Percentiles rank a stretch among this genome's conserved stretches.
phyloP scores from a whole-genome alignment of 2,888 invertebrate genomes.

The Caenorhabditis sulstoni region DNA sequence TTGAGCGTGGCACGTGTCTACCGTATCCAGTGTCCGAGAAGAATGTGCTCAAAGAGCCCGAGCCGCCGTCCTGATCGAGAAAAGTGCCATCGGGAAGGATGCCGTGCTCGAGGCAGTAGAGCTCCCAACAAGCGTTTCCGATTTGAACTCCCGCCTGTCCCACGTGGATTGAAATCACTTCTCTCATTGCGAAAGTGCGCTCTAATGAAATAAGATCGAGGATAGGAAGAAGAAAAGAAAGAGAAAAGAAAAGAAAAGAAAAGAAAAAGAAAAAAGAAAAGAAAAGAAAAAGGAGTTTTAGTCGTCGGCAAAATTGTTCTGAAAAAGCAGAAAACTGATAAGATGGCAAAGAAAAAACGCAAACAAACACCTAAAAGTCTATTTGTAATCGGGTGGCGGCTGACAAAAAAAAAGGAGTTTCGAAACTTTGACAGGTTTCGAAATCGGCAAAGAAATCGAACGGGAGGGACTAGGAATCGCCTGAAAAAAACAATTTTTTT shows the following conservation, averaged over 20 bases:
- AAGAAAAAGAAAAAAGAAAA: no score
- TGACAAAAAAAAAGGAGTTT: not conserved
- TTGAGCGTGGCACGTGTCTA: conserved; percentile 83
- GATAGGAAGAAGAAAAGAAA: no score
- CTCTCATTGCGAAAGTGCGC: conserved; percentile 30
- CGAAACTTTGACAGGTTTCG: not conserved
- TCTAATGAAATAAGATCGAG: no score
- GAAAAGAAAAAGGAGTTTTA: not conserved
- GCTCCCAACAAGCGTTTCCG: conserved; percentile 84
- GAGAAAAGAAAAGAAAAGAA: not conserved
- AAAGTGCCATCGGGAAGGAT: conserved; percentile 82
- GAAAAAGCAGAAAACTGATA: conserved; percentile 17
- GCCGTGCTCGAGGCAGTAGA: conserved; percentile 84
- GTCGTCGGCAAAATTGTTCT: not conserved
- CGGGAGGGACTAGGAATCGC: no score
- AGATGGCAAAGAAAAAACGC: conserved; percentile 36
- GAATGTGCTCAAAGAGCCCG: conserved; percentile 90
- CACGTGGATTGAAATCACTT: conserved; percentile 54
- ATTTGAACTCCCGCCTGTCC: conserved; percentile 69
- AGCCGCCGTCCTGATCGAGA: conserved; percentile 58
- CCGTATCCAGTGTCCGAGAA: conserved; percentile 85
- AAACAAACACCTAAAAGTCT: conserved; percentile 31
- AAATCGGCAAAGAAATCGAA: not conserved
- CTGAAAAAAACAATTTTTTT: no score
- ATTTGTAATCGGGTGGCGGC: not conserved